Conservation (phyloP, 1,140 invertebrate genomes). For the Pseudomyrmex cubaensis region DNA sequence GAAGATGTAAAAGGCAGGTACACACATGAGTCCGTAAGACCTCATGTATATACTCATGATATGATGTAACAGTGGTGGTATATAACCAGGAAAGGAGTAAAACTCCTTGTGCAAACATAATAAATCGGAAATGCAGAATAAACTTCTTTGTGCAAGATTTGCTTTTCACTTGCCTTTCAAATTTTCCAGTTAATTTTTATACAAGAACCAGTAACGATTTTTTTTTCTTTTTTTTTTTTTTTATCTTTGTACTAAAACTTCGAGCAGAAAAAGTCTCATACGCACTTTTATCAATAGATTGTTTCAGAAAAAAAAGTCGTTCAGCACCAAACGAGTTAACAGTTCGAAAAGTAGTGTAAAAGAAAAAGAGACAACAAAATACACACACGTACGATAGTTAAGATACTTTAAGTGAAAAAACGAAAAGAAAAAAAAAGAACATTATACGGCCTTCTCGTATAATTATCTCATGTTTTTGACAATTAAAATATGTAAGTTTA, state of each 20-base stretch:
- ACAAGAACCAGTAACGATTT: no score
- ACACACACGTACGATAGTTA: not conserved
- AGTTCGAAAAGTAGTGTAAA: constrained; percentile 17
- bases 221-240: constrained; percentile 54
- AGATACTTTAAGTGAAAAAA: constrained; percentile 44
- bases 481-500: constrained; percentile 68
- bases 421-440: not conserved
- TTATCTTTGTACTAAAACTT: constrained; percentile 22
- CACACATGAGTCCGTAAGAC: no score
- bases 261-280: constrained; percentile 32
- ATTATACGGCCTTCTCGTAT: constrained; percentile 70
- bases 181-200: no score
- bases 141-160: no score
- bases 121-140: no score
- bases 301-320: constrained; percentile 23
- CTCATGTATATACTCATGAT: no score
- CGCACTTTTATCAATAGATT: constrained; percentile 3
- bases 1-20: no score
- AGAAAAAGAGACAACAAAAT: not conserved
- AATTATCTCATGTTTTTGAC: constrained; percentile 59
- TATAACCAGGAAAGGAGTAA: no score
- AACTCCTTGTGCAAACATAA: no score
- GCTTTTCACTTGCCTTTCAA: no score
- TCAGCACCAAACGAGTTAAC: constrained; percentile 13
- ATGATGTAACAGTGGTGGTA: no score